Percentiles rank a stretch among this genome's conserved stretches.
These are phyloP conservation scores for Platycnemis pennipes DNA, from an alignment of 2,888 invertebrate genomes.

Conservation along the genomic window DNA sequence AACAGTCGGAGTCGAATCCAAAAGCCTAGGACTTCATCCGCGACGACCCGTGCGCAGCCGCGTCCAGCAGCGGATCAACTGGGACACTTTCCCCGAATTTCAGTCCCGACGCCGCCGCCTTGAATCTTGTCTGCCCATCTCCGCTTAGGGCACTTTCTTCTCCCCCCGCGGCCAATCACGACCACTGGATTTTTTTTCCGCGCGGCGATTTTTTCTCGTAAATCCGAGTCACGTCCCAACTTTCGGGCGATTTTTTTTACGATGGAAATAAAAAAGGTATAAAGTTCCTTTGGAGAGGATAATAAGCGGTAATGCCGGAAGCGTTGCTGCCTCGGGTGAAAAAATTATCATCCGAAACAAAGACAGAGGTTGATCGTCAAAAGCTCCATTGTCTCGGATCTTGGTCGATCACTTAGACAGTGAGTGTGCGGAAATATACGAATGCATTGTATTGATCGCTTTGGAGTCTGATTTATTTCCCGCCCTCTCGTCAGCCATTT, in stretches of 20 bases:
- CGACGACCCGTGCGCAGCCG: neutral
- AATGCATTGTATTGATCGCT: no score
- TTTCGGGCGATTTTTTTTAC: neutral
- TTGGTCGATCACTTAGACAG: no score
- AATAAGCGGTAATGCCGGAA: no score
- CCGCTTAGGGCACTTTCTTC: neutral
- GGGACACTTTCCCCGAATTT: slow-evolving; percentile 26
- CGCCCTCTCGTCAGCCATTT: no score
- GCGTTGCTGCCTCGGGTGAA: no score
- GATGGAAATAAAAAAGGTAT: no score
- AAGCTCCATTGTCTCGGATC: no score
- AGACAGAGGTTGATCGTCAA: no score
- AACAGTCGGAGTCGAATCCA: neutral
- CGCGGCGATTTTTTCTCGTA: neutral
- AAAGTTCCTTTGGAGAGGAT: no score
- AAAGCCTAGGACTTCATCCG: neutral
- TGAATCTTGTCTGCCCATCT: neutral
- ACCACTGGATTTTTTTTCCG: neutral
- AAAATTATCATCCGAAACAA: no score
- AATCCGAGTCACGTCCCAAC: neutral
- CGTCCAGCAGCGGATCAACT: neutral
- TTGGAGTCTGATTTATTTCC: no score
- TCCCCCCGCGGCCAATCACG: neutral
- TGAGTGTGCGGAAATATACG: no score
- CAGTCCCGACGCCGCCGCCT: neutral